Evolutionary conservation across 2,113 vertebrate genomes (phyloP), one percentile per base, ranked within the genome.

Genomic region (Coryphaenoides rupestris): DNA sequence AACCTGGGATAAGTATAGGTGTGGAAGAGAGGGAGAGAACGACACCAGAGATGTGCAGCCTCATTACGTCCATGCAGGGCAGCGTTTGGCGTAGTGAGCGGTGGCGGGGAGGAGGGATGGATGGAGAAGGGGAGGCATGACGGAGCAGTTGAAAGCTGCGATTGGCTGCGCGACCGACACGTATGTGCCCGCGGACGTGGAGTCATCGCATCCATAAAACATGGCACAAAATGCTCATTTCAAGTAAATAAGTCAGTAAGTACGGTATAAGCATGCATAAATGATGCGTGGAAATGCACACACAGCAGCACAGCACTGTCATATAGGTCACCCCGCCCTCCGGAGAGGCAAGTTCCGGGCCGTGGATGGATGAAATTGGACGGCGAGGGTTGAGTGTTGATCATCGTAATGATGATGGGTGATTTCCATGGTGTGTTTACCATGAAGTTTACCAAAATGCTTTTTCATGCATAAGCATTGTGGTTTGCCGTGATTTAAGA

Each of bases 1-100:
- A 72, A 83, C 80, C 58, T 77, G 55, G 33, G 65, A 62, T 76
- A 79, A 79, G 74, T 81, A 76, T 77, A 84, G 70, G 78, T 79
- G 70, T 82, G 72, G 73, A 81, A 80, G 9, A 9, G 68, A 72
- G 68, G 9, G 68, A 72, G 68, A 65, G 63, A 21, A 78, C 76
- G 73, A 76, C 80, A 73, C 58, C 46, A 40, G 69, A 80, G 80
- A 83, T 83, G 79, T 77, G 66, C 70, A 67, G 66, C 78, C 75
- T 78, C 77, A 84, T 81, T 81, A 79, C 63, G 63, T 55, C 65
- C 55, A 60, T 56, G 69, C 73, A 21, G 57, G 9, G 58, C 62
- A 65, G 62, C 58, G 62, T 40, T 62, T n/a, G n/a, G 12, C 5
- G n/a, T 19, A n/a, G 50, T 59, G 66, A 77, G 63, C 66, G 55